phyloP scores from a whole-genome alignment of 92 coral and sea anemone species.

The Parazoanthus atlanticus region DNA sequence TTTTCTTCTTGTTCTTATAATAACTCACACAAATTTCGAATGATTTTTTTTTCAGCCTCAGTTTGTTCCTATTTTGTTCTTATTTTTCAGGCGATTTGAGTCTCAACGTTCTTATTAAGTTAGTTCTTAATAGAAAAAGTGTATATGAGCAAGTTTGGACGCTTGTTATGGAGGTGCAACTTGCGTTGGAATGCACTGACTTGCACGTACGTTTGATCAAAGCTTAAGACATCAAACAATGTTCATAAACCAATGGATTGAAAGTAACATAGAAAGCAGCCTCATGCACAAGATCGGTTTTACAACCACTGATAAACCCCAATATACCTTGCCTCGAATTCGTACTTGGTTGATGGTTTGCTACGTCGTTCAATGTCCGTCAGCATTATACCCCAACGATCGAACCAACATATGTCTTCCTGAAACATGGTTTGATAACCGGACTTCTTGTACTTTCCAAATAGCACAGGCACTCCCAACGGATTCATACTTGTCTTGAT shows the following conservation, averaged over 20 bases:
- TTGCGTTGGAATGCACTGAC: not conserved
- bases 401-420: constrained; percentile 56
- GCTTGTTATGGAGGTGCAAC: not conserved
- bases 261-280: not conserved
- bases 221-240: not conserved
- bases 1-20: too few species aligned
- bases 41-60: too few species aligned
- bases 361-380: constrained; percentile 24
- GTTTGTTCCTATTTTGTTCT: too few species aligned
- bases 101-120: too few species aligned
- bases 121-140: too few species aligned
- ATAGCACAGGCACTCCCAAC: constrained; percentile 44
- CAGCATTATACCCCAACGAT: constrained; percentile 46
- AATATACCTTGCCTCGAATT: not conserved
- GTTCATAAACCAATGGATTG: too few species aligned
- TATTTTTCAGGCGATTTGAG: too few species aligned
- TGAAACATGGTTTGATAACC: constrained; percentile 55
- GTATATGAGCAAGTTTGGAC: not conserved
- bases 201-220: too few species aligned
- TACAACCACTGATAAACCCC: not conserved
- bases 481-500: not conserved
- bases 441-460: constrained; percentile 30
- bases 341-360: not conserved
- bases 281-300: not conserved
- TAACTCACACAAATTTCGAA: too few species aligned